Conservation (phyloP, 2,888 invertebrate genomes). For the Ochropleura plecta region DNA sequence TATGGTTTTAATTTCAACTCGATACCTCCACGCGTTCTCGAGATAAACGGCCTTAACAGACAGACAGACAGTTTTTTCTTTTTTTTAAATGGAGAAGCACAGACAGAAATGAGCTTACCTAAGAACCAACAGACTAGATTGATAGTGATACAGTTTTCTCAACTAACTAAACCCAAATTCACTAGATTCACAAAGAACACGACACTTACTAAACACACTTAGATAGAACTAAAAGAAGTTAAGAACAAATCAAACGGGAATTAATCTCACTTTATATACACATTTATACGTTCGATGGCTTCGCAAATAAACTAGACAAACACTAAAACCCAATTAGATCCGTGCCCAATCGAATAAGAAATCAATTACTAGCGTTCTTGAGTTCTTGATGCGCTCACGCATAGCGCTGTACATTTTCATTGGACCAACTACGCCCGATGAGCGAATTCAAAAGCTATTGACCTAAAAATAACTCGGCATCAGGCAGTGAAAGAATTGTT, state of each 20-base stretch:
- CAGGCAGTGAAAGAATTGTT: conserved; percentile 80
- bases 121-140: not conserved
- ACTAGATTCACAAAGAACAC: conserved; percentile 1
- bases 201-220: not conserved
- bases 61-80: too few relatives aligned
- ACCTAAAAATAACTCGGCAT: conserved; percentile 84
- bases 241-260: conserved; percentile 7
- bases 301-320: conserved; percentile 33
- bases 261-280: not conserved
- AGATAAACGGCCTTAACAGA: too few relatives aligned
- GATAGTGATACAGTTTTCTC: not conserved
- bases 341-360: conserved; percentile 38
- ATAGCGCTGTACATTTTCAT: conserved; percentile 72
- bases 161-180: not conserved
- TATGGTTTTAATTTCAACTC: too few relatives aligned
- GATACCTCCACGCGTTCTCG: too few relatives aligned
- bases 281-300: conserved; percentile 9
- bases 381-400: conserved; percentile 72
- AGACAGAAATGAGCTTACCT: not conserved
- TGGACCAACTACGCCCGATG: conserved; percentile 78
- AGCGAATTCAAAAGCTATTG: conserved; percentile 86
- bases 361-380: conserved; percentile 63
- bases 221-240: not conserved
- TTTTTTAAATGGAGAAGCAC: too few relatives aligned
- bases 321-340: conserved; percentile 37